phyloP scores from a whole-genome alignment of 35 echinoderm and acorn worm genomes.

The Acanthaster planci region DNA sequence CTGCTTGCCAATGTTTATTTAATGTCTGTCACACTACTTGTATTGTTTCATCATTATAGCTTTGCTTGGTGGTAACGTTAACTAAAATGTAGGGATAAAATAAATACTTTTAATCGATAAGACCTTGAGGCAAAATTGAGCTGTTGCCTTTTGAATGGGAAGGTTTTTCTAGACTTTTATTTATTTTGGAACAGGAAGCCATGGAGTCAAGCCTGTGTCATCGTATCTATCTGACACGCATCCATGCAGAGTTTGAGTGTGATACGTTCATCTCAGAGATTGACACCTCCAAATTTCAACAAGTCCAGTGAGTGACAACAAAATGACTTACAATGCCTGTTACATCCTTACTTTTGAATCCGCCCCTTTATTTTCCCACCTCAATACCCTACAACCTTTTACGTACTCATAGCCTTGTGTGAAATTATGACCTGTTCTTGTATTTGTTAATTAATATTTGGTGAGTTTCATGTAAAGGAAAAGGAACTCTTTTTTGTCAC shows the following conservation, averaged over 20 bases:
- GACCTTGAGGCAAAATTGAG: no score
- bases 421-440: not conserved
- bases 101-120: no score
- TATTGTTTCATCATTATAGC: no score
- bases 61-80: no score
- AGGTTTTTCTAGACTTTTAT: no score
- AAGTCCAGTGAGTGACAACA: conserved; percentile 44
- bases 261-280: conserved; percentile 55
- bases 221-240: conserved; percentile 47
- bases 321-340: not conserved
- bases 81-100: no score
- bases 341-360: not conserved
- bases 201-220: conserved; percentile 46
- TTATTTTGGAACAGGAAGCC: conserved; percentile 40
- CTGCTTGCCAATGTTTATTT: no score
- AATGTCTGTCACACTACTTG: no score
- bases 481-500: no score
- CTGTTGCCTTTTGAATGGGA: no score
- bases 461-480: no score
- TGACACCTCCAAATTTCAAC: conserved; percentile 35
- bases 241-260: conserved; percentile 48
- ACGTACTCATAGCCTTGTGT: not conserved
- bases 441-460: no score
- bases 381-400: not conserved
- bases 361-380: not conserved